phyloP scores from a whole-genome alignment of 1,140 invertebrate genomes.

The Leptinotarsa defecta region DNA sequence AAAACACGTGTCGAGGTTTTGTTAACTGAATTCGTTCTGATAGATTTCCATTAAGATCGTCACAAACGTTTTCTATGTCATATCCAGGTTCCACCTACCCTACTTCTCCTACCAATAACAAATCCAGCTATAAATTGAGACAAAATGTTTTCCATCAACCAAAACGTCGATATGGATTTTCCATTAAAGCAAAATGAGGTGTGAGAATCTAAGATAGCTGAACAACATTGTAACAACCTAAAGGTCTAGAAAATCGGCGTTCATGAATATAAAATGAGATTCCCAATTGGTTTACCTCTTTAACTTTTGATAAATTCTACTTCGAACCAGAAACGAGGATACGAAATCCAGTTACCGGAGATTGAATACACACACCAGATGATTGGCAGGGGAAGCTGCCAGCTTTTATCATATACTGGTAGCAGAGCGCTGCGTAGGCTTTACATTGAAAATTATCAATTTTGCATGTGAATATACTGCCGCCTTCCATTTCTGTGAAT shows the following conservation, averaged over 20 bases:
- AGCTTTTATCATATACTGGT: constrained; percentile 44
- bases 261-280: constrained; percentile 29
- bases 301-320: constrained; percentile 38
- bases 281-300: constrained; percentile 38
- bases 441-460: constrained; percentile 50
- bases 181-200: neutral
- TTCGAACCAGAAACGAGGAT: constrained; percentile 33
- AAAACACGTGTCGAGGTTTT: no score
- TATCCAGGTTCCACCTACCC: no score
- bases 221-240: constrained; percentile 21
- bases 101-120: no score
- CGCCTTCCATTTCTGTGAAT: constrained; percentile 28
- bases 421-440: constrained; percentile 33
- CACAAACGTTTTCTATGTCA: no score
- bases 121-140: no score
- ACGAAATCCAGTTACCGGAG: constrained; percentile 48
- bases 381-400: constrained; percentile 49
- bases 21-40: no score
- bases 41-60: no score
- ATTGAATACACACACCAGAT: constrained; percentile 45
- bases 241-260: constrained; percentile 23
- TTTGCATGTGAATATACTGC: constrained; percentile 47
- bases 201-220: neutral
- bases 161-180: neutral
- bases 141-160: no score